These are phyloP conservation scores for Siderastrea radians DNA, from an alignment of 92 coral and sea anemone genomes.

Conservation along the genomic window DNA sequence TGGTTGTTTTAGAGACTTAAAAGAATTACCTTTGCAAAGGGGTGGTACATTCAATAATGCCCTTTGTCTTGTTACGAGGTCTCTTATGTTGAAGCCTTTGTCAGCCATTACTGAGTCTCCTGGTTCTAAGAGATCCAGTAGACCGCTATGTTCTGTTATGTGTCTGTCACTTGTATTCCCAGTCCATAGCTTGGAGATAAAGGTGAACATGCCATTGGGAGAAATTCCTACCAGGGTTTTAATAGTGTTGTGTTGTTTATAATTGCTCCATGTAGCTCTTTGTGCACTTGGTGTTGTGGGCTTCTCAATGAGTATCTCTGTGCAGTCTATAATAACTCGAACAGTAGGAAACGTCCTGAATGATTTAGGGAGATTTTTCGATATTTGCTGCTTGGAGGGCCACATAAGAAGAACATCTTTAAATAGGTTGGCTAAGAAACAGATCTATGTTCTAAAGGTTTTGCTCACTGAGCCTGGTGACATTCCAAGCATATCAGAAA, in stretches of 20 bases:
- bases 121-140: slow-evolving; percentile 64
- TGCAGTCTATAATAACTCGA: no score
- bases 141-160: slow-evolving; percentile 71
- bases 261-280: no score
- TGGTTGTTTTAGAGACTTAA: no score
- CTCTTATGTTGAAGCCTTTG: no score
- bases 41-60: no score
- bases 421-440: slow-evolving; percentile 19
- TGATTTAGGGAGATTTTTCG: slow-evolving; percentile 31
- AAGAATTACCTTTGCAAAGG: no score
- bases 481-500: slow-evolving; percentile 43
- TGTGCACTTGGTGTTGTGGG: no score
- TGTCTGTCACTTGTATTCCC: slow-evolving; percentile 70
- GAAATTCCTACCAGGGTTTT: no score
- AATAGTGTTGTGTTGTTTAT: no score
- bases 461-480: slow-evolving; percentile 35
- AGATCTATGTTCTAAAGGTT: slow-evolving; percentile 30
- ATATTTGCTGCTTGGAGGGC: slow-evolving; percentile 46
- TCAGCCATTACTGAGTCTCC: slow-evolving; percentile 79
- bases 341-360: slow-evolving; percentile 39
- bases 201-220: no score
- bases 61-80: no score
- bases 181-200: slow-evolving; percentile 69
- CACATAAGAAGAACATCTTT: slow-evolving; percentile 36
- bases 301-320: no score